phyloP scores from a whole-genome alignment of 2,113 vertebrate species.

The Urocynchramus pylzowi region DNA sequence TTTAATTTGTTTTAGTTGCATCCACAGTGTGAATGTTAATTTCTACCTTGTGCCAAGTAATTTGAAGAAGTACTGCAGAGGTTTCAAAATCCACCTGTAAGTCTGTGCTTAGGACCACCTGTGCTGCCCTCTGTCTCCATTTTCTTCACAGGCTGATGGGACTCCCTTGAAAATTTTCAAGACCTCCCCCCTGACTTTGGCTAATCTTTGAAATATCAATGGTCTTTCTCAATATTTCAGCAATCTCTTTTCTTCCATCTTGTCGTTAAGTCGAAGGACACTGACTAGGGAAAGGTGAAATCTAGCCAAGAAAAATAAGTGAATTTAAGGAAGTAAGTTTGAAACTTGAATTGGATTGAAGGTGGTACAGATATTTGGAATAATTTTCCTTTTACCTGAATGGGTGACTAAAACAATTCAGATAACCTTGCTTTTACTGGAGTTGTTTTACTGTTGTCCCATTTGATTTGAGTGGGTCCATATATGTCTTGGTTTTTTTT shows the following conservation, averaged over 20 bases:
- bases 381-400: neutral
- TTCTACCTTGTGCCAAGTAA: neutral
- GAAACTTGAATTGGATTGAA: neutral
- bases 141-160: accelerated
- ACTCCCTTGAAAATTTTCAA: neutral
- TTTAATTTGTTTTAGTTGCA: neutral
- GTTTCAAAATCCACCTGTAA: neutral
- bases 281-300: neutral
- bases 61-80: neutral
- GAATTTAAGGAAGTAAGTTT: neutral
- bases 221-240: neutral
- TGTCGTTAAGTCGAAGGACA: neutral
- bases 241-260: neutral
- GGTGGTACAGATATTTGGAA: neutral
- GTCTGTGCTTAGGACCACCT: accelerated
- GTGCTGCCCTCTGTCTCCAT: neutral
- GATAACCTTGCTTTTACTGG: neutral
- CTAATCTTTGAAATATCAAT: neutral
- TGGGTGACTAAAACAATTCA: neutral
- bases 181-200: accelerated
- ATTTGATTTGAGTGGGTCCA: neutral
- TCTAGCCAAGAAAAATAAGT: neutral
- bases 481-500: neutral
- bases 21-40: neutral
- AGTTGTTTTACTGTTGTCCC: neutral